Conservation (phyloP, 2,888 invertebrate species). For the Sesamia inferens region DNA sequence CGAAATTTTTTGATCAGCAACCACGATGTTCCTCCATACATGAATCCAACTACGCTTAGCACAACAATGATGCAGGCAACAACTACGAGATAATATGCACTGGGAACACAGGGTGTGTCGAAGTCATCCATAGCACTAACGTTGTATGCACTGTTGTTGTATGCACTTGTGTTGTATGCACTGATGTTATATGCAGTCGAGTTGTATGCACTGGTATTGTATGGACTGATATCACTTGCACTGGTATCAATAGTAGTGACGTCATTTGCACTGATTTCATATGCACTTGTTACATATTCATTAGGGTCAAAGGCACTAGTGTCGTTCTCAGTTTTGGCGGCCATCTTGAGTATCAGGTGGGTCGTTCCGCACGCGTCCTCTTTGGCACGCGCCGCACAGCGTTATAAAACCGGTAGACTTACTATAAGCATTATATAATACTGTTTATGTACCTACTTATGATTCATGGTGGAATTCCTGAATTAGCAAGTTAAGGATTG, state of each 20-base stretch:
- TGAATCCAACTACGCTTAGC: slow-evolving; percentile 24
- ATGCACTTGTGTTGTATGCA: not conserved
- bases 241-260: not conserved
- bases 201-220: not conserved
- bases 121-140: not conserved
- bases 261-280: not conserved
- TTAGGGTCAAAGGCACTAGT: not conserved
- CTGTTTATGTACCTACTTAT: not conserved
- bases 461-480: slow-evolving; percentile 9
- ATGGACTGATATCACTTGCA: not conserved
- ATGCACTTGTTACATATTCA: not conserved
- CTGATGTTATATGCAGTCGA: not conserved
- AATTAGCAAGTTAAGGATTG: not conserved
- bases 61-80: slow-evolving; percentile 31
- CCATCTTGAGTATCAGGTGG: too few species aligned
- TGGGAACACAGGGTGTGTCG: slow-evolving; percentile 18
- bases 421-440: not conserved
- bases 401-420: slow-evolving; percentile 5
- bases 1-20: slow-evolving; percentile 28
- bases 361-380: slow-evolving; percentile 2
- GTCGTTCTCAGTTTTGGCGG: slow-evolving; percentile 10
- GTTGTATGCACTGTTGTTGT: not conserved
- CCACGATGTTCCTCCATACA: slow-evolving; percentile 40
- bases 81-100: slow-evolving; percentile 31
- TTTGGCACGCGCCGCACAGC: not conserved